Base-by-base conservation (phyloP, 1,140 invertebrate species). In the Tyrophagus putrescentiae region DNA sequence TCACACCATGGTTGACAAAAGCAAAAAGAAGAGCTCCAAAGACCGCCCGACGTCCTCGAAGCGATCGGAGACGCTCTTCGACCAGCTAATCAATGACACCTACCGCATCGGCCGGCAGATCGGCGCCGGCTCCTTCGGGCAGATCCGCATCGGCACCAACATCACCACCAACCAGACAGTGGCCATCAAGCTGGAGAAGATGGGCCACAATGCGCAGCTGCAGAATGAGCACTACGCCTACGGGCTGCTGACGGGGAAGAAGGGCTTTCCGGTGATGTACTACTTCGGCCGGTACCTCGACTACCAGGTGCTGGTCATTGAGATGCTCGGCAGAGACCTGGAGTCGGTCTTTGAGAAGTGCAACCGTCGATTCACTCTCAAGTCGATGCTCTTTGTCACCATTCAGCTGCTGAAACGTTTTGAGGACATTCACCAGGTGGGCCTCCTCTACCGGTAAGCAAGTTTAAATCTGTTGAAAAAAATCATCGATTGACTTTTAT, bases 311-410 rank as follows among this genome's bases (percentile, higher is more conserved):
- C 23, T 68, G 9, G 67, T 68, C 1, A 64, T 68, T 60, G 65
- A 68, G 31, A 33, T 68, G 25, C 44, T 68, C 11, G 67, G 67
- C n/a, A 61, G 60, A 3, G 64, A 50, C 56, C 32, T 68, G 25
- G 67, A 68, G 56, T 64, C 66, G 31, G 31, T 68, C 41, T 68
- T 67, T 39, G 61, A 63, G 44, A 59, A 62, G 6, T 68, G 67
- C 44, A 54, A 50, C 31, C 32, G 65, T 32, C 29, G 54, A 33
- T 67, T 68, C 48, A 52, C 65, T n/a, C 31, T 64, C 29, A 68
- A 65, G 57, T 63, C 57, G 34, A 60, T 64, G 53, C 48, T 63
- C 23, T 59, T 63, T 28, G 21, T 67, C 6, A 56, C 62, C 1
- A 27, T 61, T 21, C 66, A 67, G 41, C 29, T 65, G 50, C 52